phyloP scores from a whole-genome alignment of 1,140 invertebrate species.

The Pentalonia nigronervosa region DNA sequence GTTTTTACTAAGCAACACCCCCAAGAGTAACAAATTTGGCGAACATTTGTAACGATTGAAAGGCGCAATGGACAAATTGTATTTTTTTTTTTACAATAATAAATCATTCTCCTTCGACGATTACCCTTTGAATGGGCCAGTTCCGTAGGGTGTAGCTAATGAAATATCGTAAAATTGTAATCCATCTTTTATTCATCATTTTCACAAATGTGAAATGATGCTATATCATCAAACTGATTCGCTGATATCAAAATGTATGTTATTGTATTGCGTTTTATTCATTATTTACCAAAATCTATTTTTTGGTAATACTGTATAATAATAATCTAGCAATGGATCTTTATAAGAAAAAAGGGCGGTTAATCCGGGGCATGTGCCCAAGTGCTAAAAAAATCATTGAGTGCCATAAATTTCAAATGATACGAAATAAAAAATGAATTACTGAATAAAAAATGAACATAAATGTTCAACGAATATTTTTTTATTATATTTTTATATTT shows the following conservation, averaged over 20 bases:
- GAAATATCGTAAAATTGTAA: constrained; percentile 26
- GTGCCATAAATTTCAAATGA: neutral
- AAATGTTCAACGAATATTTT: neutral
- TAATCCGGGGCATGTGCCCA: neutral
- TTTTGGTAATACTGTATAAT: accelerated
- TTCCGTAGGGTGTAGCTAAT: constrained; percentile 14
- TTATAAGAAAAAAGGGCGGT: accelerated
- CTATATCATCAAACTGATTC: neutral
- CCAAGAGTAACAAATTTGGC: neutral
- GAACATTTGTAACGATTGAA: constrained; percentile 22
- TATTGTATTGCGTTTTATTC: neutral
- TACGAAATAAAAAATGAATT: neutral
- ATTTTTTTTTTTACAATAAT: neutral
- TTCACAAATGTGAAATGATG: neutral
- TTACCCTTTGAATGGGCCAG: constrained; percentile 11
- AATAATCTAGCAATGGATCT: neutral
- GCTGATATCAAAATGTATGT: neutral
- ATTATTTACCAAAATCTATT: neutral
- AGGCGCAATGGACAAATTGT: neutral
- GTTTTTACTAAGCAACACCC: constrained; percentile 11
- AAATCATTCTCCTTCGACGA: constrained; percentile 19
- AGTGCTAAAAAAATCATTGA: neutral
- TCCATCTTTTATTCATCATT: constrained; percentile 4
- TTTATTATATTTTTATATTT: neutral
- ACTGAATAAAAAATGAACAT: neutral